These are phyloP conservation scores for Parnassius orleans DNA, from an alignment of 2,888 invertebrate genomes.

Conservation along the genomic window DNA sequence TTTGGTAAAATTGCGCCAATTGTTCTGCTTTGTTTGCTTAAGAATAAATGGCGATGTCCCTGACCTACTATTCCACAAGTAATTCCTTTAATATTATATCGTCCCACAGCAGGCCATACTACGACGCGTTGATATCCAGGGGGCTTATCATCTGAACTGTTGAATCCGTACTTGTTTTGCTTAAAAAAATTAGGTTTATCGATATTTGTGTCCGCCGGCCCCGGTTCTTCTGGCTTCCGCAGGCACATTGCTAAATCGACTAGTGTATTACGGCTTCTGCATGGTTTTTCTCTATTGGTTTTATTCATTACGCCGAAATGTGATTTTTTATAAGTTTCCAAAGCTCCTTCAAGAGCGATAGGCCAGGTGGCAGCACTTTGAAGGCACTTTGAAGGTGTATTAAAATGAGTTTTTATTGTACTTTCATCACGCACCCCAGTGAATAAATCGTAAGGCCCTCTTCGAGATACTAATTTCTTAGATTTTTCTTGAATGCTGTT, in stretches of 20 bases:
- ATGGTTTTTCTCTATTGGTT: constrained; percentile 52
- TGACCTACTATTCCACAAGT: constrained; percentile 51
- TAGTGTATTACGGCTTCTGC: constrained; percentile 69
- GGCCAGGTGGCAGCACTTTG: constrained; percentile 64
- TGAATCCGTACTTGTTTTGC: constrained; percentile 53
- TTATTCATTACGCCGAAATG: constrained; percentile 65
- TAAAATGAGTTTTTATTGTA: constrained; percentile 78
- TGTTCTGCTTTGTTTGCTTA: constrained; percentile 57
- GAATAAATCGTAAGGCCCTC: constrained; percentile 69
- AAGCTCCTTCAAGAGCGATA: constrained; percentile 48
- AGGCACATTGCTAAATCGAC: constrained; percentile 73
- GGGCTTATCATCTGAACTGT: constrained; percentile 62
- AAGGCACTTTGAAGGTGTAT: constrained; percentile 44
- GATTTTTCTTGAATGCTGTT: constrained; percentile 58
- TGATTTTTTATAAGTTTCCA: constrained; percentile 56
- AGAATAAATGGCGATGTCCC: constrained; percentile 63
- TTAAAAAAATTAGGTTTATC: constrained; percentile 44
- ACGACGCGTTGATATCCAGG: constrained; percentile 56
- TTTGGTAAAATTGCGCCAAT: constrained; percentile 55
- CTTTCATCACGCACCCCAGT: constrained; percentile 73
- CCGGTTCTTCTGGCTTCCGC: constrained; percentile 71
- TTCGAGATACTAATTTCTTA: constrained; percentile 57
- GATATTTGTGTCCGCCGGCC: constrained; percentile 70
- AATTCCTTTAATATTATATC: constrained; percentile 45
- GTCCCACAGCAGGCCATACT: constrained; percentile 70